Percentiles rank a stretch among this genome's conserved stretches.
Evolutionary conservation across 23 tunicate species (phyloP).

Genomic region (Oikopleura vanhoeffeni): DNA sequence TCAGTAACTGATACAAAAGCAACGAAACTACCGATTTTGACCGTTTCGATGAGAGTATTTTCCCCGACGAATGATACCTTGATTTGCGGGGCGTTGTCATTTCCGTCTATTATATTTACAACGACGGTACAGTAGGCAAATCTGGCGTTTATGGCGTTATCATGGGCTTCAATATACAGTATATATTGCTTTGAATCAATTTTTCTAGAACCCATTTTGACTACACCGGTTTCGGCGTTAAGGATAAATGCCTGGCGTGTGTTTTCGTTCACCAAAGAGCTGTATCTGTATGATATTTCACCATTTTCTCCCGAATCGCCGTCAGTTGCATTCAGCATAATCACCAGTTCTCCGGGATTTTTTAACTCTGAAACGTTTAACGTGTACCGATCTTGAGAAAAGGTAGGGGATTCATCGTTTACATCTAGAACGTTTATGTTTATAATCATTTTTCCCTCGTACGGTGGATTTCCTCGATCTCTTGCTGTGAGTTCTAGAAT

Average conservation of each 20-base stretch:
- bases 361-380: background rate
- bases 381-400: background rate
- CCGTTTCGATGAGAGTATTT: too few species aligned
- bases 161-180: background rate
- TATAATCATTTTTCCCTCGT: background rate
- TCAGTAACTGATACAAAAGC: background rate
- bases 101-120: constrained; percentile 40
- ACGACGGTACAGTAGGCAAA: constrained; percentile 44
- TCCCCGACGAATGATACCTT: constrained; percentile 40
- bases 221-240: background rate
- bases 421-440: background rate
- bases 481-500: background rate
- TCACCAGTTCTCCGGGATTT: background rate
- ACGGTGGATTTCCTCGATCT: background rate
- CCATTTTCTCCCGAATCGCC: constrained; percentile 2
- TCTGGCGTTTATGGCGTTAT: background rate
- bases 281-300: background rate
- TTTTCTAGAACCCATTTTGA: background rate
- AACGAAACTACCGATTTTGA: too few species aligned
- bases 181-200: too few species aligned
- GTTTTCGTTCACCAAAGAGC: background rate
- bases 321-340: background rate
- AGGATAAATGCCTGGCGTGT: background rate
- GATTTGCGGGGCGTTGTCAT: constrained; percentile 55
- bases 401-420: background rate